These are phyloP conservation scores for Argopecten irradians DNA, from an alignment of 1,140 invertebrate genomes.

Conservation along the genomic window DNA sequence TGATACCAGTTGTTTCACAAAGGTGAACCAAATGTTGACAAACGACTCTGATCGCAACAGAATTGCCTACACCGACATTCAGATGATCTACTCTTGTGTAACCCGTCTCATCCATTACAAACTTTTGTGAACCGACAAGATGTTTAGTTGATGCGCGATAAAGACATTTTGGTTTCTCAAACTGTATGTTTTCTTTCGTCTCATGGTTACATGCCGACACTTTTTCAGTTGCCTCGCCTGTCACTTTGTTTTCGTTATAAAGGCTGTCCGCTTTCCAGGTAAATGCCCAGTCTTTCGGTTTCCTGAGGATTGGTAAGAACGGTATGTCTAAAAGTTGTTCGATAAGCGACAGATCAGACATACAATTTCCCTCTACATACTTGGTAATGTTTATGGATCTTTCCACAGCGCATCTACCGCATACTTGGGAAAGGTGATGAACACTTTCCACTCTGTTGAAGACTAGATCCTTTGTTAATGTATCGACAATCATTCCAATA, in stretches of 20 bases:
- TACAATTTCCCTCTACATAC: conserved; percentile 31
- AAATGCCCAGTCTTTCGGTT: conserved; percentile 51
- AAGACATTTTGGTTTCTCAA: background rate
- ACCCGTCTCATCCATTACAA: background rate
- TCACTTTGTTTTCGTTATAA: conserved; percentile 30
- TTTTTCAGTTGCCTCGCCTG: conserved; percentile 19
- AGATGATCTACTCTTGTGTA: background rate
- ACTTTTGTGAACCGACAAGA: background rate
- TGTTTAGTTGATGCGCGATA: background rate
- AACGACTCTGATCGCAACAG: background rate
- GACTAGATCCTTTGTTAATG: conserved; percentile 45
- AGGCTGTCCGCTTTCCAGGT: conserved; percentile 29
- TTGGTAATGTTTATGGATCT: conserved; percentile 33
- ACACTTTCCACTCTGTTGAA: conserved; percentile 48
- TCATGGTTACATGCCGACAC: conserved; percentile 8
- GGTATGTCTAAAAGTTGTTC: conserved; percentile 32
- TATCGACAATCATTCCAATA: conserved; percentile 53
- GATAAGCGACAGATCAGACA: background rate
- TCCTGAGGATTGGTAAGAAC: conserved; percentile 52
- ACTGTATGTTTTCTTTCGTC: background rate
- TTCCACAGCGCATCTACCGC: conserved; percentile 3
- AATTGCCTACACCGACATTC: background rate
- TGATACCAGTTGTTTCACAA: background rate
- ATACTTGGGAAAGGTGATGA: background rate
- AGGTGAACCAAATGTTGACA: background rate